Conservation (phyloP, 2,888 invertebrate genomes). For the Syrphus vitripennis region DNA sequence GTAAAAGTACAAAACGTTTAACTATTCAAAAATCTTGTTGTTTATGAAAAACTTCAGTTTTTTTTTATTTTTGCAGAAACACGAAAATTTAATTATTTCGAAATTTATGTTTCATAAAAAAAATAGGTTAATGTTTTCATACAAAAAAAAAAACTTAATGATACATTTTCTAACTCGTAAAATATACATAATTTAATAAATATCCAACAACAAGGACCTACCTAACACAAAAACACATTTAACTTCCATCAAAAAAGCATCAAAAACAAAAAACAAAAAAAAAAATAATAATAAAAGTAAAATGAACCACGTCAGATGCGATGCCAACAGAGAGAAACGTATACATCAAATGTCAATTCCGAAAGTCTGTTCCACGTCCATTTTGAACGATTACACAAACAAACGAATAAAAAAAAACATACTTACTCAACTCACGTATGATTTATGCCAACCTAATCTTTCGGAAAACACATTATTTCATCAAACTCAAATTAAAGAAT, state of each 20-base stretch:
- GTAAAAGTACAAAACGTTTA: too few relatives aligned
- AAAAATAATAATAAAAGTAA: slow-evolving; percentile 12
- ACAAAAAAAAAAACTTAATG: too few relatives aligned
- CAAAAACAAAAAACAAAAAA: slow-evolving; percentile 7
- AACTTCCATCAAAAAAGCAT: slow-evolving; percentile 15
- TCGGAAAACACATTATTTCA: slow-evolving; percentile 67
- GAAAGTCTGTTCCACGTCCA: slow-evolving; percentile 28
- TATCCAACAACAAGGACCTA: background rate
- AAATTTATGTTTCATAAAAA: too few relatives aligned
- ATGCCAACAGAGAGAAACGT: slow-evolving; percentile 22
- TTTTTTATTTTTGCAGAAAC: too few relatives aligned
- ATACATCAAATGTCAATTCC: slow-evolving; percentile 65
- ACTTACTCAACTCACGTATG: slow-evolving; percentile 22
- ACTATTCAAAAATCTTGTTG: too few relatives aligned
- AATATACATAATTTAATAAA: slow-evolving; percentile 12
- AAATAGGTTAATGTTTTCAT: too few relatives aligned
- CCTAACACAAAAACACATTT: background rate
- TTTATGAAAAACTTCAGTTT: too few relatives aligned
- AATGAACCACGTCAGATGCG: slow-evolving; percentile 55
- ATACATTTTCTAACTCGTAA: background rate
- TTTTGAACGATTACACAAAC: background rate
- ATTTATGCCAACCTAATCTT: slow-evolving; percentile 65
- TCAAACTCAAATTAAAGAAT: slow-evolving; percentile 69
- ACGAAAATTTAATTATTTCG: too few relatives aligned
- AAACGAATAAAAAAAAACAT: background rate